Conservation (phyloP, 1,140 invertebrate genomes). For the Melipona quadrifasciata region DNA sequence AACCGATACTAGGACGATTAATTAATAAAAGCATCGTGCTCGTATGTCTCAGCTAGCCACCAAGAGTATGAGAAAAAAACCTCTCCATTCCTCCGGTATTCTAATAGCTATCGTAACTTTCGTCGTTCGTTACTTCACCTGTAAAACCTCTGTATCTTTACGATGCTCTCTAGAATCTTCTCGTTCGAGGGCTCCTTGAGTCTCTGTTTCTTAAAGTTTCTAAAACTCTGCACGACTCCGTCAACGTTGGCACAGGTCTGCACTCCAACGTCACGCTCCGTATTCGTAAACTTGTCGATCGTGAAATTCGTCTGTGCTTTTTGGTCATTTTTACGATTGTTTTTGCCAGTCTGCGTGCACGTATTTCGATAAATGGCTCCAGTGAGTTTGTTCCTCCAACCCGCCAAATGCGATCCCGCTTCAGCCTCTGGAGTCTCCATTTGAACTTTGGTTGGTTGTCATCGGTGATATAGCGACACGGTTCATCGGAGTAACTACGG, state of each 20-base stretch:
- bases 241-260: constrained; percentile 53
- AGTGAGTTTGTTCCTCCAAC: constrained; percentile 83
- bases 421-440: constrained; percentile 81
- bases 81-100: neutral
- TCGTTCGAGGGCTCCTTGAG: constrained; percentile 16
- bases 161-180: constrained; percentile 58
- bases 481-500: neutral
- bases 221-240: constrained; percentile 20
- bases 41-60: neutral
- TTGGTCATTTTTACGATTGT: neutral
- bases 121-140: constrained; percentile 61
- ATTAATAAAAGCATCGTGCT: neutral
- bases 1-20: neutral
- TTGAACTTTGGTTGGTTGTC: constrained; percentile 68
- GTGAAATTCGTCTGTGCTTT: constrained; percentile 59
- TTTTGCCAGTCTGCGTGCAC: constrained; percentile 82
- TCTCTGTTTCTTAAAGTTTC: neutral
- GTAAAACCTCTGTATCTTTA: constrained; percentile 77
- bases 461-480: constrained; percentile 76
- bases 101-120: constrained; percentile 1
- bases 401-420: constrained; percentile 84
- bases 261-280: constrained; percentile 41
- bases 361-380: constrained; percentile 84
- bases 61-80: neutral
- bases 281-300: constrained; percentile 37